Base-by-base conservation (phyloP, 2,113 vertebrate genomes). In the Xenopus laevis region DNA sequence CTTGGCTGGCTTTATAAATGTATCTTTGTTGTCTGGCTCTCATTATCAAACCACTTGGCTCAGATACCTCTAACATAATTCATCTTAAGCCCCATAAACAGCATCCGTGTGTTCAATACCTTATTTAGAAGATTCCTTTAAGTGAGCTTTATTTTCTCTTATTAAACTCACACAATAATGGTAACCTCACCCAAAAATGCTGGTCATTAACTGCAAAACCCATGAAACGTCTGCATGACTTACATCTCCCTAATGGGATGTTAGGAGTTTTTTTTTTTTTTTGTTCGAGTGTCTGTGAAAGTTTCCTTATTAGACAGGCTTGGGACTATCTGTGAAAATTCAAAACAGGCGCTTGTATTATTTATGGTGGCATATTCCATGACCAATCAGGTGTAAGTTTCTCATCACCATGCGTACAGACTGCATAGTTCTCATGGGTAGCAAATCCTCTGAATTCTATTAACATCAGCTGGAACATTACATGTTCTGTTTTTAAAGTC, bases 11-110 rank as follows among this genome's bases (percentile, higher is more conserved):
- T 77, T 50, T 46, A 77, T 77, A 64, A 77, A 70, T 64, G 74
- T 77, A 77, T 77, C 74, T 69, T 77, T 77, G 74, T 77, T 77
- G 74, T 77, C 74, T 77, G 74, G 74, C 66, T 77, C 74, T 77
- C 74, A 77, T 77, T 77, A 77, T 77, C 74, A 77, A 62, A 77
- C 74, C 74, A 70, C 74, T 77, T 77, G 74, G 74, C 74, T 21
- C 74, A 57, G 74, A 77, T 77, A 77, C 74, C 59, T 57, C 68
- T 27, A 77, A 77, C 67, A 77, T 77, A 77, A 77, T 77, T 77
- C 67, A 77, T 70, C 74, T 70, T 77, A 77, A 77, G 74, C 74
- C 74, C 66, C 74, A 77, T 77, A 77, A 77, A 77, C 66, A 77
- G 74, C 74, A 77, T 77, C 74, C 74, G 67, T 77, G 74, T 77